Evolutionary conservation across 2,888 invertebrate species (phyloP), one percentile per base, ranked within the genome.

Genomic region (Apomyelois bistriatella): DNA sequence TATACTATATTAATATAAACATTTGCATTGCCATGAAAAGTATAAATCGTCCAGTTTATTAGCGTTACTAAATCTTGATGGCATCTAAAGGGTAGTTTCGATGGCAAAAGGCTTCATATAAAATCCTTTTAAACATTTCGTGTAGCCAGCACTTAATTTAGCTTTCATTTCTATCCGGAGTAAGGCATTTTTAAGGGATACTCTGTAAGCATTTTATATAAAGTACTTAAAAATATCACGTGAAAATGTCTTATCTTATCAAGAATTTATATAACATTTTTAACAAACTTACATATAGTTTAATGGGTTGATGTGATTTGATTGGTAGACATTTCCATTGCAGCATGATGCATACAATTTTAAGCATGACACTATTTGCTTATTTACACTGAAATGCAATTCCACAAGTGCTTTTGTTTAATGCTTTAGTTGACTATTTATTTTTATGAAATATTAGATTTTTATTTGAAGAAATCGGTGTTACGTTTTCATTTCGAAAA

Each of bases 381-480:
- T 84, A 60, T 72, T 68, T 66, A 63, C 72, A 66, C 67, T 66
- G 78, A 64, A 75, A 78, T 76, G 82, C 85, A 82, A 79, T 69
- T 64, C 65, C 65, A 62, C 63, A 58, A 70, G 65, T 54, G 85
- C 84, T 85, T 84, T 62, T 73, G 59, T 22, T 70, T 68, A 61
- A 74, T 69, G 78, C 80, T 83, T 82, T 70, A 69, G 61, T 69
- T 68, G 64, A 66, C 66, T 74, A 75, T 73, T 59, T 76, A 66
- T 74, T 66, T 36, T 22, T 22, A 22, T 22, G 22, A 22, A 22
- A 22, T 43, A 35, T 13, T 64, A 62, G 61, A 70, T 66, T 58
- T 68, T 72, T 74, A 10, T 32, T 30, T 46, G 46, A 89, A 90
- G 88, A 82, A 86, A 87, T 83, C 82, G 89, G 88, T 90, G 87